Conservation (phyloP, 2,797 vertebrate genomes). For the Sebastes itinus region DNA sequence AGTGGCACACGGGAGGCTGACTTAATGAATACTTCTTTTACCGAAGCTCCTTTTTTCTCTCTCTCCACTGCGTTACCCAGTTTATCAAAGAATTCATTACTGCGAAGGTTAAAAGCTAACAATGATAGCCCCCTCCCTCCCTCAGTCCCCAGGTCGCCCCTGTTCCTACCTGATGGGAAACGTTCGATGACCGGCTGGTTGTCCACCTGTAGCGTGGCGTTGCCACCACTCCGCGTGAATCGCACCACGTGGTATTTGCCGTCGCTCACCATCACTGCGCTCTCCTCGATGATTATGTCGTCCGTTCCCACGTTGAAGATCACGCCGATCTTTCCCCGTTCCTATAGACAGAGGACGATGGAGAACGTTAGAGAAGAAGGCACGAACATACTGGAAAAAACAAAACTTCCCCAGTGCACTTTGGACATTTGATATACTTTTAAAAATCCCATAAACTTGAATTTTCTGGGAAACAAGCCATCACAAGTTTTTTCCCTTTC, state of each 20-base stretch:
- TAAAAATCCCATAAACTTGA: background rate
- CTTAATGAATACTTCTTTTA: constrained; percentile 4
- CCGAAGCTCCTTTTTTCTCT: constrained; percentile 48
- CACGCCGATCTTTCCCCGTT: constrained; percentile 91
- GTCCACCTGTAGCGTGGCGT: constrained; percentile 95
- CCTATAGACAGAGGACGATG: constrained; percentile 68
- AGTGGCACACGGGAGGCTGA: background rate
- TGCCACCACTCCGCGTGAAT: constrained; percentile 93
- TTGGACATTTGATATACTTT: background rate
- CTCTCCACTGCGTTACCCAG: constrained; percentile 56
- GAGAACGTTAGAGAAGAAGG: background rate
- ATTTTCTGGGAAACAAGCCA: background rate
- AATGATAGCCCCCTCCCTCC: background rate
- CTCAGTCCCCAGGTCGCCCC: background rate
- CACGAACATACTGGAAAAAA: background rate
- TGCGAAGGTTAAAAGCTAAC: background rate
- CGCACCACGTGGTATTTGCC: constrained; percentile 96
- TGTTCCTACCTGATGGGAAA: constrained; percentile 90
- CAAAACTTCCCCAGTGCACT: background rate
- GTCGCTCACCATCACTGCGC: constrained; percentile 91
- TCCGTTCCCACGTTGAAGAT: constrained; percentile 97
- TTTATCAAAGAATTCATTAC: constrained; percentile 3
- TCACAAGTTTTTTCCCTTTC: background rate
- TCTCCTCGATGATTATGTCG: constrained; percentile 92
- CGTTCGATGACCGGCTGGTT: constrained; percentile 93